Percentiles rank a stretch among this genome's conserved stretches.
phyloP scores from a whole-genome alignment of 2,797 vertebrate species.

The Gambelia wislizenii region DNA sequence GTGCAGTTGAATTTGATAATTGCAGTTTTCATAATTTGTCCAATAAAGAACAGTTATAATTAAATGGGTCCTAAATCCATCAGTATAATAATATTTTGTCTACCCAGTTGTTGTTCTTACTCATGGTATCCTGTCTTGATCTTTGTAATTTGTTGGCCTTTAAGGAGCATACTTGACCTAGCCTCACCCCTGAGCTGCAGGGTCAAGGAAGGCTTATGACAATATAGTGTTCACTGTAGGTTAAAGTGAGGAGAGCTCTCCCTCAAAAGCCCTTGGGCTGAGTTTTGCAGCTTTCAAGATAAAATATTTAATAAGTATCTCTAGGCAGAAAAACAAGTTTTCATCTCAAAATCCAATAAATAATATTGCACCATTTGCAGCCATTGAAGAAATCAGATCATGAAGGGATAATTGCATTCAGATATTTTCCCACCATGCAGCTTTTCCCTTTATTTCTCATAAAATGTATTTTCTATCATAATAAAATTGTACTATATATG shows the following conservation, averaged over 20 bases:
- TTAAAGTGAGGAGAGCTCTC: conserved; percentile 12
- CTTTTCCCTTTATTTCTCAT: neutral
- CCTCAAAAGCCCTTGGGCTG: conserved; percentile 14
- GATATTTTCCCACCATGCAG: conserved; percentile 7
- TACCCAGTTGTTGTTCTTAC: too few relatives aligned
- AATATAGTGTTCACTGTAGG: neutral
- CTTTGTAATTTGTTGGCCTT: too few relatives aligned
- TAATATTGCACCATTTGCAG: conserved; percentile 34
- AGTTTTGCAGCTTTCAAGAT: conserved; percentile 29
- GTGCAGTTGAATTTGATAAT: too few relatives aligned
- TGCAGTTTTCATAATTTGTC: too few relatives aligned
- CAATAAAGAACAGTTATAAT: too few relatives aligned
- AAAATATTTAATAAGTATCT: conserved; percentile 43
- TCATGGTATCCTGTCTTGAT: too few relatives aligned
- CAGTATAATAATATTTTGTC: too few relatives aligned
- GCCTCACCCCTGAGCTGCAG: too few relatives aligned
- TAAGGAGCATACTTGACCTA: too few relatives aligned
- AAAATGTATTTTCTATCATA: conserved; percentile 18
- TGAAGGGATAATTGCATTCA: conserved; percentile 26
- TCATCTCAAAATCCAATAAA: conserved; percentile 35
- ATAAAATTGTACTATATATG: conserved; percentile 14
- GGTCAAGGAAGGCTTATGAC: too few relatives aligned
- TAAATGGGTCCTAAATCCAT: too few relatives aligned
- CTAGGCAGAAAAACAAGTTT: conserved; percentile 31
- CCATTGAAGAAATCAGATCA: conserved; percentile 18